phyloP scores from a whole-genome alignment of 2,113 vertebrate genomes.

The Gambusia holbrooki region DNA sequence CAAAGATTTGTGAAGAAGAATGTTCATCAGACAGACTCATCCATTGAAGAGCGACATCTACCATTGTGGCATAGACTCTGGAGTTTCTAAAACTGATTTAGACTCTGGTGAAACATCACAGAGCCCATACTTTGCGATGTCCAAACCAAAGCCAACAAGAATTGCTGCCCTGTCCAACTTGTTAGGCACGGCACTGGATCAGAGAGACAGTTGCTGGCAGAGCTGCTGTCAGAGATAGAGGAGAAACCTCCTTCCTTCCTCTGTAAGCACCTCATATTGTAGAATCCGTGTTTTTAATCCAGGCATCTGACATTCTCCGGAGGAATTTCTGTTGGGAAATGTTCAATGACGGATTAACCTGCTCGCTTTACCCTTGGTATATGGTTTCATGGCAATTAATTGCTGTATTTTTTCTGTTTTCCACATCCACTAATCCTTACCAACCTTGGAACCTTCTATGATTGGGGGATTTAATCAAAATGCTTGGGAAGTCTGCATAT shows the following conservation, averaged over 20 bases:
- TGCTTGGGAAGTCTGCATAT: no score
- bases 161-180: slow-evolving; percentile 28
- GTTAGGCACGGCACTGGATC: slow-evolving; percentile 47
- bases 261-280: slow-evolving; percentile 12
- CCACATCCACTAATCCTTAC: not conserved
- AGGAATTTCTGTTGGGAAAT: not conserved
- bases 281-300: not conserved
- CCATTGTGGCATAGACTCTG: slow-evolving; percentile 26
- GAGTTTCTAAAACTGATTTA: slow-evolving; percentile 29
- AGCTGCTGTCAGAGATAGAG: slow-evolving; percentile 1
- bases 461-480: no score
- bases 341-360: not conserved
- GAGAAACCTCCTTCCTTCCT: slow-evolving; percentile 9
- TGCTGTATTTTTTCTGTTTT: not conserved
- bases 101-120: slow-evolving; percentile 33
- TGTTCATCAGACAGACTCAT: slow-evolving; percentile 7
- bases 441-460: not conserved
- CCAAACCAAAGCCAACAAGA: slow-evolving; percentile 43
- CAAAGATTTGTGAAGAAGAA: slow-evolving; percentile 30
- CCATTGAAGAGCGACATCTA: slow-evolving; percentile 6
- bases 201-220: not conserved
- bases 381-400: not conserved
- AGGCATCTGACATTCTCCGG: not conserved
- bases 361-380: not conserved
- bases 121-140: slow-evolving; percentile 17